phyloP scores from a whole-genome alignment of 1,140 invertebrate genomes.

The Calephelis nemesis region DNA sequence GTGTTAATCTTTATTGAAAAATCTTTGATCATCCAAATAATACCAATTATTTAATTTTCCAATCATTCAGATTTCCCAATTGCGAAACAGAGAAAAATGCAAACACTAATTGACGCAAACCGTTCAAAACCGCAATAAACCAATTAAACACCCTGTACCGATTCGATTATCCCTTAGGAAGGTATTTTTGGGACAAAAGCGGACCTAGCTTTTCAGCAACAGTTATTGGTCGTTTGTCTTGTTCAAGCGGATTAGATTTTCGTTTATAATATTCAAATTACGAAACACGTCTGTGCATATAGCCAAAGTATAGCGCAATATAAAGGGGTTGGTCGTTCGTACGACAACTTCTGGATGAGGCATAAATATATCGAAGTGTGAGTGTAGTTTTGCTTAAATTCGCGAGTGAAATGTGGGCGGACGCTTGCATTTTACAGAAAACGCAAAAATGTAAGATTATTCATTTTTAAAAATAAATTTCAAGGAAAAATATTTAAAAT shows the following conservation, averaged over 20 bases:
- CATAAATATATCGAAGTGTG: constrained; percentile 63
- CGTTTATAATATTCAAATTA: constrained; percentile 48
- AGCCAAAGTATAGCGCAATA: constrained; percentile 13
- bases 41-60: neutral
- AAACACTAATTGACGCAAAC: constrained; percentile 46
- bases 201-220: constrained; percentile 20
- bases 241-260: constrained; percentile 49
- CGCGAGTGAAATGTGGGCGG: constrained; percentile 62
- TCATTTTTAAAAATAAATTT: neutral
- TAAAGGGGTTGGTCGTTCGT: constrained; percentile 33
- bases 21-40: neutral
- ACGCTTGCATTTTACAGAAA: constrained; percentile 42
- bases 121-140: constrained; percentile 50
- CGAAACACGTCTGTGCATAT: constrained; percentile 32
- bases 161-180: constrained; percentile 47
- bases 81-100: constrained; percentile 26
- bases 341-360: constrained; percentile 60
- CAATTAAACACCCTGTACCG: constrained; percentile 41
- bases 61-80: constrained; percentile 15
- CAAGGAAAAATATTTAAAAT: no score
- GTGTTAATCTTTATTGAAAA: no score
- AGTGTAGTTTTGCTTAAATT: constrained; percentile 63
- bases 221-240: constrained; percentile 25
- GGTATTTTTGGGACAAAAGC: constrained; percentile 19
- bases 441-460: constrained; percentile 36